Evolutionary conservation across 2,888 invertebrate genomes (phyloP).

Genomic region (Graphium colonna): DNA sequence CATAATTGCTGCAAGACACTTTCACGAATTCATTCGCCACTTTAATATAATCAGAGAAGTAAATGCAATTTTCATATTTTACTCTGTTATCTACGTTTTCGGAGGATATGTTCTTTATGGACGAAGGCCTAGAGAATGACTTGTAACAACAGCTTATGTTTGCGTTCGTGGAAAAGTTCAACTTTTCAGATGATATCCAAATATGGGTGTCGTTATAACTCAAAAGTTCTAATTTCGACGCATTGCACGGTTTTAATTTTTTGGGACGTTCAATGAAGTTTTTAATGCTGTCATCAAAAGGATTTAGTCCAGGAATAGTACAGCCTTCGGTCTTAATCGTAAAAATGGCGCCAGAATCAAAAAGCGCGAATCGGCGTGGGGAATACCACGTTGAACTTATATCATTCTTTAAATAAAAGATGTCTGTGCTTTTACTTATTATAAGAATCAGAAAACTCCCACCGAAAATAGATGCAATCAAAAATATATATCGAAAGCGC

Average conservation of each 20-base stretch:
- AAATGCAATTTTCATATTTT: constrained; percentile 68
- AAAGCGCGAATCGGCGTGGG: constrained; percentile 35
- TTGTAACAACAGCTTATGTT: constrained; percentile 82
- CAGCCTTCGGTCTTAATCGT: constrained; percentile 84
- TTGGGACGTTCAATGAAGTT: constrained; percentile 74
- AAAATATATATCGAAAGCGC: constrained; percentile 57
- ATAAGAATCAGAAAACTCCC: constrained; percentile 58
- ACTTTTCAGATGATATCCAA: constrained; percentile 73
- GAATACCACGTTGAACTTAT: constrained; percentile 35
- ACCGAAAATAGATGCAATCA: constrained; percentile 53
- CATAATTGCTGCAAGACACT: constrained; percentile 80
- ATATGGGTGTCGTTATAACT: constrained; percentile 80
- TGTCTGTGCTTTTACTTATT: constrained; percentile 49
- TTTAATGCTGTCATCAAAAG: constrained; percentile 78
- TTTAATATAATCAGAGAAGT: constrained; percentile 64
- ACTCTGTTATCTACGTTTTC: constrained; percentile 67
- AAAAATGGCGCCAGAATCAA: constrained; percentile 50
- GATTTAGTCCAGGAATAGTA: constrained; percentile 82
- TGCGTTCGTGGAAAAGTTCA: constrained; percentile 64
- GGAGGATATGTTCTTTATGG: constrained; percentile 66
- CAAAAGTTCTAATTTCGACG: constrained; percentile 72
- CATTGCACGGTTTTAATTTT: constrained; percentile 73
- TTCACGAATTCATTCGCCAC: constrained; percentile 83
- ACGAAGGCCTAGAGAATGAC: constrained; percentile 76
- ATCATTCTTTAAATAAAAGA: constrained; percentile 48